Percentiles rank a stretch among this genome's conserved stretches.
These are phyloP conservation scores for Artemia franciscana DNA, from an alignment of 1,140 invertebrate species.

Conservation along the genomic window DNA sequence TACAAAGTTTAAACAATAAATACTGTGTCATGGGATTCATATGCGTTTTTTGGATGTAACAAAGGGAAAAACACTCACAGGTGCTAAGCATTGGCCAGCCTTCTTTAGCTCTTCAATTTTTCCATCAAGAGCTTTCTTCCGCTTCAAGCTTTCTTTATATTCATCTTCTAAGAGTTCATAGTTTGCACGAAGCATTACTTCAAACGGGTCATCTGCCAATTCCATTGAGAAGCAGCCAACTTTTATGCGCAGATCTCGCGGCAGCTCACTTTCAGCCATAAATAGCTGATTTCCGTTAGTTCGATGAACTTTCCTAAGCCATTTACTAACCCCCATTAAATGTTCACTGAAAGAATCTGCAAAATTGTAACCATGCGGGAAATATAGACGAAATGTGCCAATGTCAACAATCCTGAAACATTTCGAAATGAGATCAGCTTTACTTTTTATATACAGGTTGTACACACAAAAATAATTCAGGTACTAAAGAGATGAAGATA, in stretches of 20 bases:
- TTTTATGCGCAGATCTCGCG: constrained; percentile 10
- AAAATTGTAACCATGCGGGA: constrained; percentile 82
- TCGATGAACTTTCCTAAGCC: constrained; percentile 62
- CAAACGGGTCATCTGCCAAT: constrained; percentile 91
- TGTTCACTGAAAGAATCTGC: constrained; percentile 78
- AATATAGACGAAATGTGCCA: constrained; percentile 43
- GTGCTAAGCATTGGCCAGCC: constrained; percentile 52
- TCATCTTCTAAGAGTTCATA: constrained; percentile 90
- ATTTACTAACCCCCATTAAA: constrained; percentile 69
- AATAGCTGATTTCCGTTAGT: constrained; percentile 20
- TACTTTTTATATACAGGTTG: no score
- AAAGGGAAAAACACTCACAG: constrained; percentile 21
- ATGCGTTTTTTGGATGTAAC: constrained; percentile 1
- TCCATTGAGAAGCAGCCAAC: constrained; percentile 47
- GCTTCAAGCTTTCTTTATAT: constrained; percentile 76
- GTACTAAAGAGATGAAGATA: no score
- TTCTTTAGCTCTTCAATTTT: constrained; percentile 58
- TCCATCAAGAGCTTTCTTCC: constrained; percentile 66
- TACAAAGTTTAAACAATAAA: no score
- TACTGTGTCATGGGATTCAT: background rate
- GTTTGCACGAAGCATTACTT: constrained; percentile 83
- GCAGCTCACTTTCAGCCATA: constrained; percentile 20
- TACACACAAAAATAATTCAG: no score
- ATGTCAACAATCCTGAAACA: constrained; percentile 33
- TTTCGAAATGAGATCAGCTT: no score